phyloP scores from a whole-genome alignment of 2,797 vertebrate genomes.

The Otolemur crassicaudatus region DNA sequence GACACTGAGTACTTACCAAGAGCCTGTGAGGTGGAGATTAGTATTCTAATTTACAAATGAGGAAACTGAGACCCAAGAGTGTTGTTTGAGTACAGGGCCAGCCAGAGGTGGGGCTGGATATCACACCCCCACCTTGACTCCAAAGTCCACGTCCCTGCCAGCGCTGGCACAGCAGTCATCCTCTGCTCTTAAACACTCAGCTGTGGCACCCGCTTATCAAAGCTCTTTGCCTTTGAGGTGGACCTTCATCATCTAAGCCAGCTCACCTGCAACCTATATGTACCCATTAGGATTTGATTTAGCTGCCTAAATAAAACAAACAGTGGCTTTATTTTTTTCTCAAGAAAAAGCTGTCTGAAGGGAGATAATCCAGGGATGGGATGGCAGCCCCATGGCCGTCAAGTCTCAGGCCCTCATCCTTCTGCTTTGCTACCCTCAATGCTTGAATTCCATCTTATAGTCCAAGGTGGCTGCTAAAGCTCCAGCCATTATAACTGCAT shows the following conservation, averaged over 20 bases:
- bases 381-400: neutral
- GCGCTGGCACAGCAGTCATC: too few species aligned
- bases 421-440: neutral
- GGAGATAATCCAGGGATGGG: neutral
- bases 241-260: neutral
- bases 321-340: conserved; percentile 8
- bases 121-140: neutral
- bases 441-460: neutral
- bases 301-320: neutral
- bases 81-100: neutral
- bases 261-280: neutral
- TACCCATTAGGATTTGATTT: neutral
- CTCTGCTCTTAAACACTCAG: neutral
- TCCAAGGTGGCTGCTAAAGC: neutral
- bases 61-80: neutral
- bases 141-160: neutral
- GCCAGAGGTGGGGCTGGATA: neutral
- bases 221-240: neutral
- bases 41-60: conserved; percentile 13
- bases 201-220: neutral
- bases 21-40: neutral
- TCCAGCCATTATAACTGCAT: neutral
- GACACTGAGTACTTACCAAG: neutral
- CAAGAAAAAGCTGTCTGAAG: neutral
- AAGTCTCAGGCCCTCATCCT: neutral